Conservation (phyloP, 2,888 invertebrate species). For the Andrena trimmerana region DNA sequence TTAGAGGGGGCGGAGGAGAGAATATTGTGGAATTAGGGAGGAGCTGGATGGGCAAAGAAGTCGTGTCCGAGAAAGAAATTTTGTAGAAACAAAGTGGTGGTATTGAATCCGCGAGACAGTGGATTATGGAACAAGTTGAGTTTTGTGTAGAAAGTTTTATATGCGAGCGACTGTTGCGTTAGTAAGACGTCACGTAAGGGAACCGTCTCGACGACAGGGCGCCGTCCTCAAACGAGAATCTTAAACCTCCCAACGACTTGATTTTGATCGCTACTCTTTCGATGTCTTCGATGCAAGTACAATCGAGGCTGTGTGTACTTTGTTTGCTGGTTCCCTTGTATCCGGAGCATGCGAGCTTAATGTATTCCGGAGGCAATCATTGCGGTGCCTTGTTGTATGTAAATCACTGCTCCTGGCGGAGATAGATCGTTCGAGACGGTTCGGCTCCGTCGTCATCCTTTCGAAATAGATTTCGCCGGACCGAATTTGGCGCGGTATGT, state of each 20-base stretch:
- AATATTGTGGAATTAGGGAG: no score
- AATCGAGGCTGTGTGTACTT: conserved; percentile 47
- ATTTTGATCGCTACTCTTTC: conserved; percentile 45
- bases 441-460: conserved; percentile 55
- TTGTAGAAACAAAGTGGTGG: no score
- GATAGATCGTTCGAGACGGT: conserved; percentile 70
- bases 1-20: no score
- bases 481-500: conserved; percentile 42
- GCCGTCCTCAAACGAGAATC: conserved; percentile 4
- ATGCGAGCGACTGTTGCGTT: no score
- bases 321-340: conserved; percentile 51
- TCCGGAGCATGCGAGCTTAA: conserved; percentile 72
- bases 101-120: no score
- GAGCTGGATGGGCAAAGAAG: no score
- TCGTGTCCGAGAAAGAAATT: no score
- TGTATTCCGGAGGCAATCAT: conserved; percentile 78
- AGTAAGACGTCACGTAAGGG: no score
- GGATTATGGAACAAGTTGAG: no score
- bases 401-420: conserved; percentile 72
- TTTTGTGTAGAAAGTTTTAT: no score
- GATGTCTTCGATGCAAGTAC: conserved; percentile 14
- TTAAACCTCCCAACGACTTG: conserved; percentile 4
- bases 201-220: background rate
- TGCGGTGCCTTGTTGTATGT: conserved; percentile 79
- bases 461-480: conserved; percentile 64